Conservation (phyloP, 2,888 invertebrate genomes). For the Ommatoiulus sabulosus region DNA sequence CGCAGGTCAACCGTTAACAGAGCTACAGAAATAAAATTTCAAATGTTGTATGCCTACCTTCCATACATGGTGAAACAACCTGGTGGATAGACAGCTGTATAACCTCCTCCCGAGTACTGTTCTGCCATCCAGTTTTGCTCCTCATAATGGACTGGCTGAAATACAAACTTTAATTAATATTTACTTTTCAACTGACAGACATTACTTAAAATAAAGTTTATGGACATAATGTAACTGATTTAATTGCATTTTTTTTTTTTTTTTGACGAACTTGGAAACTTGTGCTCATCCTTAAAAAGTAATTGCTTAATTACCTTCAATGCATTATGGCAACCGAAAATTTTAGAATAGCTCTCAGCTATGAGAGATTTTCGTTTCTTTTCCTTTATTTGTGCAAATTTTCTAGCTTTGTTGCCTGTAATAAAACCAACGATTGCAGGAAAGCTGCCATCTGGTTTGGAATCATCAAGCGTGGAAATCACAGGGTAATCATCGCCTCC, state of each 20-base stretch:
- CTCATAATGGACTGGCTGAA: constrained; percentile 65
- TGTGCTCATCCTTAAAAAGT: too few species aligned
- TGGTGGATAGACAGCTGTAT: constrained; percentile 65
- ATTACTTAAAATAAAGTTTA: too few species aligned
- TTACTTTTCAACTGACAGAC: too few species aligned
- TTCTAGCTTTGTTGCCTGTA: constrained; percentile 64
- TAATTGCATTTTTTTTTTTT: too few species aligned
- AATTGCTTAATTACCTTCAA: constrained; percentile 63
- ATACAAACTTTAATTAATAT: too few species aligned
- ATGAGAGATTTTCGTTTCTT: constrained; percentile 64
- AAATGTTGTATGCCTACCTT: constrained; percentile 61
- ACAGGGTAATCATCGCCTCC: constrained; percentile 63
- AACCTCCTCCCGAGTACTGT: constrained; percentile 67
- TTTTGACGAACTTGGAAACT: not conserved
- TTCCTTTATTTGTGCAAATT: constrained; percentile 60
- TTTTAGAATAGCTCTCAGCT: constrained; percentile 63
- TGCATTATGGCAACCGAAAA: constrained; percentile 63
- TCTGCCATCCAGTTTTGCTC: constrained; percentile 66
- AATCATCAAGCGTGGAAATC: constrained; percentile 63
- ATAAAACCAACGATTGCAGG: constrained; percentile 65
- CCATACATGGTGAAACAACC: constrained; percentile 66
- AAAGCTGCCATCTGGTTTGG: constrained; percentile 63
- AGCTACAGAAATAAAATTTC: not conserved
- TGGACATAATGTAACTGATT: too few species aligned
- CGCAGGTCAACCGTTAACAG: not conserved